Percentiles rank a stretch among this genome's conserved stretches.
phyloP scores from a whole-genome alignment of 1,140 invertebrate genomes.

The Papilio polytes region DNA sequence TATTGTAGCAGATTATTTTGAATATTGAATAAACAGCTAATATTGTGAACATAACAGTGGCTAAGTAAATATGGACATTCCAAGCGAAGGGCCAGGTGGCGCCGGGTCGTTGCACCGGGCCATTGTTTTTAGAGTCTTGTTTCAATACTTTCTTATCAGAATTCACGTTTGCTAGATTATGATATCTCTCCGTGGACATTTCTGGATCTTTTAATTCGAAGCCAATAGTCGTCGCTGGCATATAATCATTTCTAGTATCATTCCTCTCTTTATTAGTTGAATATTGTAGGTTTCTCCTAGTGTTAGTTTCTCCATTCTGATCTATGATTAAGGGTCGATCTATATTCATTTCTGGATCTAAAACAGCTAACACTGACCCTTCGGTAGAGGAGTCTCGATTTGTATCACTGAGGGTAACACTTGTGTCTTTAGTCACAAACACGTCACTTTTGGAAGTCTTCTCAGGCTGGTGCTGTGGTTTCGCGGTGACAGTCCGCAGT shows the following conservation, averaged over 20 bases:
- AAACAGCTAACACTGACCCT: conserved; percentile 77
- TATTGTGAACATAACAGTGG: conserved; percentile 91
- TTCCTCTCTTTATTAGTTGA: conserved; percentile 76
- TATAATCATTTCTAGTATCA: conserved; percentile 66
- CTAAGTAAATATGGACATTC: conserved; percentile 94
- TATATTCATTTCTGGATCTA: conserved; percentile 83
- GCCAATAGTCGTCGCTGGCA: conserved; percentile 74
- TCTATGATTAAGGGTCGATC: conserved; percentile 81
- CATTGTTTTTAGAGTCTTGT: conserved; percentile 72
- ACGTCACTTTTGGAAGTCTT: conserved; percentile 76
- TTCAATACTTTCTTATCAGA: conserved; percentile 78
- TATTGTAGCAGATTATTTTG: conserved; percentile 92
- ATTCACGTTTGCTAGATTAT: conserved; percentile 81
- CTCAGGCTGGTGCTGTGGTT: conserved; percentile 80
- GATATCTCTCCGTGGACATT: conserved; percentile 81
- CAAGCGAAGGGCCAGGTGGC: conserved; percentile 91
- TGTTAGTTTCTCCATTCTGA: conserved; percentile 81
- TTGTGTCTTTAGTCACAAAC: conserved; percentile 73
- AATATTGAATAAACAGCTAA: conserved; percentile 92
- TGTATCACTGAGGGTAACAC: conserved; percentile 73
- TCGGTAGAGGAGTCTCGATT: conserved; percentile 78
- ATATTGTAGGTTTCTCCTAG: conserved; percentile 81
- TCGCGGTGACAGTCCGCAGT: conserved; percentile 87
- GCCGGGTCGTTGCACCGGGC: conserved; percentile 70
- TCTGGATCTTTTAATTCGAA: conserved; percentile 80